Base-by-base conservation (phyloP, 2,113 vertebrate species). In the Ardeotis arabs region DNA sequence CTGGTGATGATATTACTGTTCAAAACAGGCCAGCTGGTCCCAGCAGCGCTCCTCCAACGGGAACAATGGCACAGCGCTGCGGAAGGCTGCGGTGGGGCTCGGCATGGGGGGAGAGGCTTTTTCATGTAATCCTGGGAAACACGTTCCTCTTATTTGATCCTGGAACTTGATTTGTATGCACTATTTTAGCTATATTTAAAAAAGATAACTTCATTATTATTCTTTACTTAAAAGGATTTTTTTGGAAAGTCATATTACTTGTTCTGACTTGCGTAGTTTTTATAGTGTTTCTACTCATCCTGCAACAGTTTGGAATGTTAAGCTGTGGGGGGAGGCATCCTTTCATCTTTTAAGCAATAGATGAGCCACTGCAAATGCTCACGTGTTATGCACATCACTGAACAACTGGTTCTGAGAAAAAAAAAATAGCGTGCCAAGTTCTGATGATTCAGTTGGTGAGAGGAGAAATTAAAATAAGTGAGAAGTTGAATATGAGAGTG, bases 401-500 rank as follows among this genome's bases (percentile, higher is more conserved):
- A 93, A 93, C 72, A 41, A 24, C 72, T 84, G 11, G 90, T 97
- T 92, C 75, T 62, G 81, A 92, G 49, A 53, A 74, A 33, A 67
- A 75, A 68, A 63, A 69, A 76, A 29, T 4, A 4, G 12, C 35
- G 49, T 77, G 68, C 82, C 72, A 76, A 50, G 62, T 91, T 97
- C 84, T 94, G 63, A 53, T 88, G 93, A 63, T 80, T 84, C 68
- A 19, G 21, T 56, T 84, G 72, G 67, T 88, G 55, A 74, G 91
- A 86, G 60, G 45, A 95, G 72, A 92, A 79, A 69, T 18, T 33
- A 66, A 77, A 69, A 60, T 74, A 39, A 55, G 31, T 16, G 58
- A 73, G 35, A 58, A 74, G 27, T 14, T 68, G 19, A 37, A 3
- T 28, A 6, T 39, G 63, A 14, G 49, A 53, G 12, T 29, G 25